Conservation (phyloP, 2,113 vertebrate genomes). For the Indicator maculatus region DNA sequence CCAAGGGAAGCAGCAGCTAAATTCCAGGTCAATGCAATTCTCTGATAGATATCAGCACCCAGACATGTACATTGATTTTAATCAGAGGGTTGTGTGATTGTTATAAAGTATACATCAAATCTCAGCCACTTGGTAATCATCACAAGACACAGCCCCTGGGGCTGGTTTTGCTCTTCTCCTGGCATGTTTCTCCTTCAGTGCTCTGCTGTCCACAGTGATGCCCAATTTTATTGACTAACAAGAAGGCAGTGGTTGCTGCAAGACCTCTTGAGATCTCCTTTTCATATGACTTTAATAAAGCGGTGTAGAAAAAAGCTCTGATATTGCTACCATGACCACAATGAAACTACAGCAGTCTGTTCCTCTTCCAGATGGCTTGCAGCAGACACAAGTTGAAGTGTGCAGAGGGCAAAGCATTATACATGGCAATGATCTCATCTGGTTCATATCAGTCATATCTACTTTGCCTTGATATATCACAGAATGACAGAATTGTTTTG, state of each 20-base stretch:
- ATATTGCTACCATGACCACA: not conserved
- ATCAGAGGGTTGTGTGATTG: not conserved
- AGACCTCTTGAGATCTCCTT: not conserved
- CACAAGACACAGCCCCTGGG: not conserved
- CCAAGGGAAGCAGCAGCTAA: not conserved
- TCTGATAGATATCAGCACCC: not conserved
- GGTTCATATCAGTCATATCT: not conserved
- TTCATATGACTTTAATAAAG: not conserved
- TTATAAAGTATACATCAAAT: not conserved
- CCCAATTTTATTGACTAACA: not conserved
- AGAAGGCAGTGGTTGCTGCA: not conserved
- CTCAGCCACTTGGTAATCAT: not conserved
- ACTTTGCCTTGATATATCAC: not conserved
- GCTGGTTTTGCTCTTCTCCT: not conserved
- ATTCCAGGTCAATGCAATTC: not conserved
- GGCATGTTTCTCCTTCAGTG: not conserved
- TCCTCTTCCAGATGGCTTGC: not conserved
- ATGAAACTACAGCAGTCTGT: not conserved
- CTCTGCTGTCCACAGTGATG: not conserved
- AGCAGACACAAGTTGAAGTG: rapidly evolving
- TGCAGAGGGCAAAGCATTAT: not conserved
- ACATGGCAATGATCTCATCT: rapidly evolving
- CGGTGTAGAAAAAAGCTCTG: not conserved
- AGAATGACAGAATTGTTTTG: too few relatives aligned
- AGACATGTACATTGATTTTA: not conserved